Conservation (phyloP, 1,140 invertebrate genomes). For the Hormaphis cornu region DNA sequence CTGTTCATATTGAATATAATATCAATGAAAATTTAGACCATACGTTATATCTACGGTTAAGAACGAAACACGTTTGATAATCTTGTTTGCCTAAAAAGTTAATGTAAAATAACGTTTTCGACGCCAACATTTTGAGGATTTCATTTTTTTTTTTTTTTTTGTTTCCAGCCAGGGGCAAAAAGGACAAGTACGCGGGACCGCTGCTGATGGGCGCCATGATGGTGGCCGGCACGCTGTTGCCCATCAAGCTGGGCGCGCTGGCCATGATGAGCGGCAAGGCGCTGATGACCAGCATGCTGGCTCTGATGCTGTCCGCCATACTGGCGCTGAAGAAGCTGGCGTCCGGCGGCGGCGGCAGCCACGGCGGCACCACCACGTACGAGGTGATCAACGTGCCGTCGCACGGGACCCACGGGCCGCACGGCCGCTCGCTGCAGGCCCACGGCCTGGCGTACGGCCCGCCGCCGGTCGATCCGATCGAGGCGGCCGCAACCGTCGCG, state of each 20-base stretch:
- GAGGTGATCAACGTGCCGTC: constrained; percentile 37
- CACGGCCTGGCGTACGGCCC: background rate
- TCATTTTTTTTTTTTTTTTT: too few relatives aligned
- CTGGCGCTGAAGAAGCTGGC: constrained; percentile 43
- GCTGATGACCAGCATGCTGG: constrained; percentile 67
- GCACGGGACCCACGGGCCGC: background rate
- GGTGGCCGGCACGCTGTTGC: constrained; percentile 31
- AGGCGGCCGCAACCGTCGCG: background rate
- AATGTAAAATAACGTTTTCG: background rate
- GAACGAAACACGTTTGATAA: too few relatives aligned
- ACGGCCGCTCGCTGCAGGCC: constrained; percentile 1
- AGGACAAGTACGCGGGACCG: constrained; percentile 34
- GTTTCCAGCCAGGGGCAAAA: constrained; percentile 20
- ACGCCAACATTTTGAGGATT: too few relatives aligned
- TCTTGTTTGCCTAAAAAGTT: too few relatives aligned
- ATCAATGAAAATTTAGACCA: too few relatives aligned
- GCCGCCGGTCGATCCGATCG: background rate
- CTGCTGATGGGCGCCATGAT: constrained; percentile 33
- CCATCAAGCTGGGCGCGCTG: constrained; percentile 43
- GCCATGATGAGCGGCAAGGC: constrained; percentile 68
- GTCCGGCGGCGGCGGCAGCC: constrained; percentile 35
- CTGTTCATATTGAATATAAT: too few relatives aligned
- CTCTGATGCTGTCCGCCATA: constrained; percentile 52
- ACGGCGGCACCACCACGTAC: constrained; percentile 42
- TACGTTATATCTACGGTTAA: too few relatives aligned